phyloP scores from a whole-genome alignment of 1,140 invertebrate species.

The Hestina assimilis region DNA sequence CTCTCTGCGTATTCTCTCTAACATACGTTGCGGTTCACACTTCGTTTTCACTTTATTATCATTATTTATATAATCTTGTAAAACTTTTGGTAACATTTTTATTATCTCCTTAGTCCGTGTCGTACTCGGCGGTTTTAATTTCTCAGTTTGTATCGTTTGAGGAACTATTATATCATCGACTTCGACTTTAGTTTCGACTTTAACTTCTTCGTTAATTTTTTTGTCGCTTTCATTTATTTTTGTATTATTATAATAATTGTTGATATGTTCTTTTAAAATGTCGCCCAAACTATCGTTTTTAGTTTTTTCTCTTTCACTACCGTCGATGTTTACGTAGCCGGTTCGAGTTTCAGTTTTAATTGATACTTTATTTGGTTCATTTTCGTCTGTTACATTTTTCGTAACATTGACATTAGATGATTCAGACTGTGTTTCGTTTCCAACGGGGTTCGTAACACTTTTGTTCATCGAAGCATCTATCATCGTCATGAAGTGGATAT shows the following conservation, averaged over 20 bases:
- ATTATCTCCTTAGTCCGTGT: slow-evolving; percentile 58
- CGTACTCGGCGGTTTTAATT: slow-evolving; percentile 44
- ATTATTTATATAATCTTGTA: slow-evolving; percentile 70
- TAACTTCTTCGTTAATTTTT: slow-evolving; percentile 17
- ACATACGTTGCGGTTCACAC: slow-evolving; percentile 81
- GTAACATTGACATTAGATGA: slow-evolving; percentile 11
- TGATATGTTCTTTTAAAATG: slow-evolving; percentile 58
- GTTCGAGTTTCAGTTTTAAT: slow-evolving; percentile 71
- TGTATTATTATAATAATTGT: slow-evolving; percentile 48
- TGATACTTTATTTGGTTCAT: slow-evolving; percentile 44
- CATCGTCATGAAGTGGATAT: slow-evolving; percentile 66
- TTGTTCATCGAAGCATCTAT: slow-evolving; percentile 46
- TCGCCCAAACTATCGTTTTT: slow-evolving; percentile 56
- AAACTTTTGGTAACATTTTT: slow-evolving; percentile 68
- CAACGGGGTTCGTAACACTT: slow-evolving; percentile 29
- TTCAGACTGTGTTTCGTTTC: slow-evolving; percentile 16
- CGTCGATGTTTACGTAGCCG: slow-evolving; percentile 69
- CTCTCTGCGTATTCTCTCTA: slow-evolving; percentile 80
- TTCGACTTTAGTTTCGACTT: slow-evolving; percentile 39
- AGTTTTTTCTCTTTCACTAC: slow-evolving; percentile 62
- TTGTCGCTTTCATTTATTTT: slow-evolving; percentile 30
- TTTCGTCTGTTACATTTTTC: slow-evolving; percentile 14
- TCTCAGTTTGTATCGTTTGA: slow-evolving; percentile 36
- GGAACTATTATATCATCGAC: slow-evolving; percentile 65
- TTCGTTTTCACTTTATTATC: slow-evolving; percentile 65